These are phyloP conservation scores for Cabera pusaria DNA, from an alignment of 2,888 invertebrate species.

Conservation along the genomic window DNA sequence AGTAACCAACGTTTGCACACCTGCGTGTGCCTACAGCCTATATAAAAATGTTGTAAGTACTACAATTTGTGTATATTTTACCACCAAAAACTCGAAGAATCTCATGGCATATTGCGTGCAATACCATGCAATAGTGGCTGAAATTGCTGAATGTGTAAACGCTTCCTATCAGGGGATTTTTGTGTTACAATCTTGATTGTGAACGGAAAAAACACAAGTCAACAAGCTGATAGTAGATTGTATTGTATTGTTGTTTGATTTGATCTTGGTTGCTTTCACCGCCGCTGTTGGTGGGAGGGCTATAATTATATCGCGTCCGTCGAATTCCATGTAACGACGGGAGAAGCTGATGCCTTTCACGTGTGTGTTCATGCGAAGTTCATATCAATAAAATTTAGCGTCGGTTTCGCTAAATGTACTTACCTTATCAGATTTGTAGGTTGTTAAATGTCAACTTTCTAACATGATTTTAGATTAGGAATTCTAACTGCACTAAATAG, in stretches of 20 bases:
- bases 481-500: too few relatives aligned
- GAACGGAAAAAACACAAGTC: too few relatives aligned
- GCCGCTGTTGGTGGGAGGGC: constrained; percentile 24
- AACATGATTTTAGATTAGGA: too few relatives aligned
- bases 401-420: background rate
- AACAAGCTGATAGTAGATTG: background rate
- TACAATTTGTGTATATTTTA: constrained; percentile 9
- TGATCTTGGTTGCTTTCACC: constrained; percentile 30
- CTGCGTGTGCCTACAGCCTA: constrained; percentile 87
- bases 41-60: constrained; percentile 88
- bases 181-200: too few relatives aligned
- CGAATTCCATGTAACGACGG: constrained; percentile 10
- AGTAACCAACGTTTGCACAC: constrained; percentile 88
- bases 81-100: background rate
- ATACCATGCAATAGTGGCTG: constrained; percentile 18
- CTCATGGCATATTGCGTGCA: constrained; percentile 16
- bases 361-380: constrained; percentile 23
- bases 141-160: constrained; percentile 4
- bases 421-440: constrained; percentile 8
- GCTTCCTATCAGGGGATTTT: background rate
- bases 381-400: constrained; percentile 19
- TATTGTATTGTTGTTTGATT: constrained; percentile 5
- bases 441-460: constrained; percentile 12
- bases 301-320: constrained; percentile 32
- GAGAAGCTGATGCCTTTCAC: constrained; percentile 28